These are phyloP conservation scores for Chrysochloris asiatica DNA, from an alignment of 2,113 vertebrate species.

Conservation along the genomic window DNA sequence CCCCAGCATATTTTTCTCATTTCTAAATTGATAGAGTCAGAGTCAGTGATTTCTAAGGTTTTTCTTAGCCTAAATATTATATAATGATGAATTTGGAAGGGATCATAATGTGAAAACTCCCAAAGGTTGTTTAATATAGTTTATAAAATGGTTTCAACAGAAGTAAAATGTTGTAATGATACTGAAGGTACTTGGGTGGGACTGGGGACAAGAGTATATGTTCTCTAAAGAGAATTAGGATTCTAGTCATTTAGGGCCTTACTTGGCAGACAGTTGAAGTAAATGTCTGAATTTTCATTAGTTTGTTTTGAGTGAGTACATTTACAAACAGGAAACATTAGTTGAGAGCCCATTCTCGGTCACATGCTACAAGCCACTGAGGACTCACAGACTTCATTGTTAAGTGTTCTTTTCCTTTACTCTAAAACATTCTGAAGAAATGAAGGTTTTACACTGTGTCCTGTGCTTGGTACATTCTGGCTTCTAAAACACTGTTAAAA, in stretches of 20 bases:
- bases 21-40: background rate
- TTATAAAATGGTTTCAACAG: background rate
- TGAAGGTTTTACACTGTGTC: background rate
- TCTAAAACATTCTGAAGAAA: conserved; percentile 31
- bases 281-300: background rate
- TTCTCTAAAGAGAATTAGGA: conserved; percentile 21
- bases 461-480: background rate
- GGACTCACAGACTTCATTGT: background rate
- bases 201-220: background rate
- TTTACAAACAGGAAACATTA: background rate
- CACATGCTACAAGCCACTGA: background rate
- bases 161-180: background rate
- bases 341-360: conserved; percentile 2
- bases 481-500: background rate
- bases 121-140: too few species aligned
- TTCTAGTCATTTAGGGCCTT: background rate
- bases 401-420: conserved; percentile 1
- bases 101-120: background rate
- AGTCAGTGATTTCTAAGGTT: background rate
- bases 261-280: background rate
- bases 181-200: background rate
- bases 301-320: background rate
- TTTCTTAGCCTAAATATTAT: background rate
- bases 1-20: background rate
- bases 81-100: background rate